Conservation (phyloP, 1,140 invertebrate species). For the Probaryconus sp. region DNA sequence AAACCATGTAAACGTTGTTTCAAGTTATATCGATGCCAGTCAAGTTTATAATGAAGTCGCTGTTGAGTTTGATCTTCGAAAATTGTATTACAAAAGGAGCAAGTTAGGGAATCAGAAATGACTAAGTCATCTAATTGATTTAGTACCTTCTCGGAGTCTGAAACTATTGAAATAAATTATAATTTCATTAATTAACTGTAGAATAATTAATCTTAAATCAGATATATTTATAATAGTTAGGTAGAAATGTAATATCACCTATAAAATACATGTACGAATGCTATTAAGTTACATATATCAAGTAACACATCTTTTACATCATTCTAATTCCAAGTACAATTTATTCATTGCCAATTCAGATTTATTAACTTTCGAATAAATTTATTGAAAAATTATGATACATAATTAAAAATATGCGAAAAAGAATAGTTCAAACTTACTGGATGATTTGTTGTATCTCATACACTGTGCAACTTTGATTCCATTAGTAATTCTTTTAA, state of each 20-base stretch:
- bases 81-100: slow-evolving; percentile 79
- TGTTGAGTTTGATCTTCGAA: slow-evolving; percentile 78
- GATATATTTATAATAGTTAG: not conserved
- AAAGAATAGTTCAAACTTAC: slow-evolving; percentile 60
- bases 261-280: too few species aligned
- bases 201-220: not conserved
- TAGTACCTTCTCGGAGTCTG: slow-evolving; percentile 63
- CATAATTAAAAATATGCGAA: slow-evolving; percentile 6
- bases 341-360: too few species aligned
- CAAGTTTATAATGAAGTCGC: slow-evolving; percentile 82
- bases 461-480: slow-evolving; percentile 81
- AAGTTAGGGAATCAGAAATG: slow-evolving; percentile 78
- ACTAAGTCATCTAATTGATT: slow-evolving; percentile 72
- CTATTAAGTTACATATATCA: too few species aligned
- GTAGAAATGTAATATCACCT: too few species aligned
- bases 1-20: slow-evolving; percentile 81
- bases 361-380: not conserved
- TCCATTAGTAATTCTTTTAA: slow-evolving; percentile 78
- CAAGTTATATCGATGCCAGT: slow-evolving; percentile 87
- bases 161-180: slow-evolving; percentile 54
- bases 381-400: slow-evolving; percentile 2
- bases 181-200: slow-evolving; percentile 17
- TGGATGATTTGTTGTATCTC: slow-evolving; percentile 78
- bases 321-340: too few species aligned
- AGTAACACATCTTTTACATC: too few species aligned